phyloP scores from a whole-genome alignment of 2,888 invertebrate species.

The Catocala fraxini region DNA sequence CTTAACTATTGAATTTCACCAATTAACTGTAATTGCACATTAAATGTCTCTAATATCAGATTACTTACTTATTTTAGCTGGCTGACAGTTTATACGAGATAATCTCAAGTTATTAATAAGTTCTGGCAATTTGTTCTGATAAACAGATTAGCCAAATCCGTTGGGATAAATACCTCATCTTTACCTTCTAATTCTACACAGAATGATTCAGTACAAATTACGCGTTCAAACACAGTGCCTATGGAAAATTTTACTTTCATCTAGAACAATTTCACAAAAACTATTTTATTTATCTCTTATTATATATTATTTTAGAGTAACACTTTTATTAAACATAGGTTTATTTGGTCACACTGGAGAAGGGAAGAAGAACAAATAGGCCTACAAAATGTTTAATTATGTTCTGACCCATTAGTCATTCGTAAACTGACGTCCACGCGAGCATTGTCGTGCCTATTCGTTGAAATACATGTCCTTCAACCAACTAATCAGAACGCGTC shows the following conservation, averaged over 20 bases:
- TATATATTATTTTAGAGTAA: conserved; percentile 9
- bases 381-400: too few species aligned
- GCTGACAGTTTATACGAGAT: conserved; percentile 5
- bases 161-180: neutral
- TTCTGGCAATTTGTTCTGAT: conserved; percentile 9
- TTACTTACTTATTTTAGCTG: conserved; percentile 11
- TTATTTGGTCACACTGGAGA: conserved; percentile 42
- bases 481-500: too few species aligned
- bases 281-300: conserved; percentile 20
- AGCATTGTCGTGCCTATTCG: too few species aligned
- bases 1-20: conserved; percentile 21
- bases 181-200: conserved; percentile 1
- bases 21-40: conserved; percentile 20
- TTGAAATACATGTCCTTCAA: too few species aligned
- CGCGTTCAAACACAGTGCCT: conserved; percentile 44
- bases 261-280: conserved; percentile 24
- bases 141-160: conserved; percentile 4
- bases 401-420: too few species aligned
- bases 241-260: conserved; percentile 23
- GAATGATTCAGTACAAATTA: conserved; percentile 18
- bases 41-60: conserved; percentile 25
- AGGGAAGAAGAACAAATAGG: conserved; percentile 1
- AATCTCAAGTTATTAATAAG: conserved; percentile 7
- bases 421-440: too few species aligned
- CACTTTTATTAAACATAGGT: conserved; percentile 18